Conservation (phyloP, 2,888 invertebrate genomes). For the Nebria salina region DNA sequence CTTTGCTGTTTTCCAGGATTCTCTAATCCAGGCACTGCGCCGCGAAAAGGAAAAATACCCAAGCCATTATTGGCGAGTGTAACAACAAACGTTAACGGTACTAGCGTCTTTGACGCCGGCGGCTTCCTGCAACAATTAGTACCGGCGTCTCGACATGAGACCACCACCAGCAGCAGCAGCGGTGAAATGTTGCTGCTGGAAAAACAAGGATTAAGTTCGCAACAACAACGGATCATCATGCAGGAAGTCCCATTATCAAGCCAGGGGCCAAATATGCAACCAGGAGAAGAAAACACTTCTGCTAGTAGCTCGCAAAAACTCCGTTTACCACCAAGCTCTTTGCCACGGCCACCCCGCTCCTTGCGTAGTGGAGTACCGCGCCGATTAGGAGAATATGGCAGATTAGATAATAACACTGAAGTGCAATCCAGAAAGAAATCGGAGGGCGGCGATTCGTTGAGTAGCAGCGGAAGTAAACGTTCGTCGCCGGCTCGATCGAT, state of each 20-base stretch:
- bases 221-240: slow-evolving; percentile 71
- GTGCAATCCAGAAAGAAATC: slow-evolving; percentile 57
- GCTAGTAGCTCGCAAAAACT: slow-evolving; percentile 34
- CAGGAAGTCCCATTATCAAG: slow-evolving; percentile 60
- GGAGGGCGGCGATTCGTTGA: slow-evolving; percentile 59
- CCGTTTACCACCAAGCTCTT: slow-evolving; percentile 76
- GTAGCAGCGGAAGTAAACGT: slow-evolving; percentile 60
- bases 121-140: slow-evolving; percentile 52
- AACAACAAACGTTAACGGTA: slow-evolving; percentile 60
- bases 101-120: slow-evolving; percentile 52
- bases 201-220: slow-evolving; percentile 80
- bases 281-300: neutral
- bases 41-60: slow-evolving; percentile 81
- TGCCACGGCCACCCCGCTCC: slow-evolving; percentile 76
- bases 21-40: slow-evolving; percentile 79
- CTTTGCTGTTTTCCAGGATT: slow-evolving; percentile 88
- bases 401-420: slow-evolving; percentile 65
- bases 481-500: slow-evolving; percentile 64
- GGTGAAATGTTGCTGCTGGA: slow-evolving; percentile 78
- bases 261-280: slow-evolving; percentile 34
- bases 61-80: slow-evolving; percentile 78
- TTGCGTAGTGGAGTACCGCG: slow-evolving; percentile 61
- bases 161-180: slow-evolving; percentile 54
- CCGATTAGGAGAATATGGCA: slow-evolving; percentile 73
- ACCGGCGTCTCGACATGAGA: slow-evolving; percentile 62